These are phyloP conservation scores for Drosophila ficusphila DNA, from an alignment of 1,140 invertebrate genomes.

Conservation along the genomic window DNA sequence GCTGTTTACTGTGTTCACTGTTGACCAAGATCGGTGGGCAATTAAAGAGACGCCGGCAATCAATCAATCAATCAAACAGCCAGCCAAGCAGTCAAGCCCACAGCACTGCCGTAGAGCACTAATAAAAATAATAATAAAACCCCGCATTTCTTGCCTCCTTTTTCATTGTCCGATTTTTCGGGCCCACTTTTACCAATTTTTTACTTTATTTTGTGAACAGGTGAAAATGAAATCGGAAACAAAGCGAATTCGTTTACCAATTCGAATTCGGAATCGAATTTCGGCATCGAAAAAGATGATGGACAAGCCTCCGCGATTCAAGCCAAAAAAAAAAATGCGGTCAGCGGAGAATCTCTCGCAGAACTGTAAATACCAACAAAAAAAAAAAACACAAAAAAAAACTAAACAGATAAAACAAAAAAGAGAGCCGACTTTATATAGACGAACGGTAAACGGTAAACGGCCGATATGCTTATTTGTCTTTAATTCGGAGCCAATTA, in stretches of 20 bases:
- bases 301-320: conserved; percentile 45
- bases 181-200: conserved; percentile 67
- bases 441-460: conserved; percentile 39
- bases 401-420: conserved; percentile 12
- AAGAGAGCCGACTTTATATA: neutral
- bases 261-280: conserved; percentile 17
- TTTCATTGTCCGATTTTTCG: conserved; percentile 53
- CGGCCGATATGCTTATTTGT: conserved; percentile 71
- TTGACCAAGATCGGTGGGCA: conserved; percentile 8
- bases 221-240: conserved; percentile 78
- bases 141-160: conserved; percentile 31
- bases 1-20: too few species aligned
- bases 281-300: conserved; percentile 20
- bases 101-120: conserved; percentile 29
- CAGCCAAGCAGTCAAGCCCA: conserved; percentile 26
- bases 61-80: conserved; percentile 42
- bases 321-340: conserved; percentile 76
- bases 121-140: conserved; percentile 43
- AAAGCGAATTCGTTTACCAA: conserved; percentile 19
- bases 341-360: conserved; percentile 63
- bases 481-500: conserved; percentile 74
- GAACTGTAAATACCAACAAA: conserved; percentile 68
- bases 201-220: conserved; percentile 45
- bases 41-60: conserved; percentile 50
- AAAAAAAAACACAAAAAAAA: conserved; percentile 5